Evolutionary conservation across 2,113 vertebrate genomes (phyloP).

Genomic region (Brachypodius melanocephalos): DNA sequence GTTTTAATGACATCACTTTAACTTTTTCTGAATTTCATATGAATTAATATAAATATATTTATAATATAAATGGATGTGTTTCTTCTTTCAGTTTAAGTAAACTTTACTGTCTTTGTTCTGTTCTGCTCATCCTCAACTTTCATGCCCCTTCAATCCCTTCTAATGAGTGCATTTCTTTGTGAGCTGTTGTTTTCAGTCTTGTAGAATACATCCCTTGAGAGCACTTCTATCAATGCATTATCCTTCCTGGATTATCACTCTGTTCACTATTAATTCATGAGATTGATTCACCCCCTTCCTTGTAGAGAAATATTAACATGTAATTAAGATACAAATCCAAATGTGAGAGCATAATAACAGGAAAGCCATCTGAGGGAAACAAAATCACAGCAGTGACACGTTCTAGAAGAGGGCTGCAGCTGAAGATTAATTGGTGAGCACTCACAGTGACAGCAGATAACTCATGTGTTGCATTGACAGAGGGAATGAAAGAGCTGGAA

Average conservation of each 20-base stretch:
- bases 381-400: constrained; percentile 20
- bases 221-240: constrained; percentile 28
- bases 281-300: constrained; percentile 13
- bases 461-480: not conserved
- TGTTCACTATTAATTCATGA: constrained; percentile 43
- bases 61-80: not conserved
- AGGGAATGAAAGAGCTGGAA: not conserved
- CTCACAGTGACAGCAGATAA: constrained; percentile 39
- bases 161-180: constrained; percentile 17
- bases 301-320: constrained; percentile 21
- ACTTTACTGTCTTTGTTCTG: not conserved
- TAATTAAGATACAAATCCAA: constrained; percentile 50
- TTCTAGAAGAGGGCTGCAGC: constrained; percentile 28
- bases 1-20: not conserved
- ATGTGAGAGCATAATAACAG: constrained; percentile 22
- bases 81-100: not conserved
- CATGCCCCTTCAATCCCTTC: not conserved
- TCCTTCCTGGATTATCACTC: constrained; percentile 41
- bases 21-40: not conserved
- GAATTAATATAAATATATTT: not conserved
- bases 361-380: constrained; percentile 33
- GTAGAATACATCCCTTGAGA: constrained; percentile 11
- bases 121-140: not conserved
- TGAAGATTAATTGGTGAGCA: constrained; percentile 49
- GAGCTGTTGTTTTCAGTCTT: constrained; percentile 34